These are phyloP conservation scores for Meloidogyne hapla DNA, from an alignment of 1,140 invertebrate genomes.

Conservation along the genomic window DNA sequence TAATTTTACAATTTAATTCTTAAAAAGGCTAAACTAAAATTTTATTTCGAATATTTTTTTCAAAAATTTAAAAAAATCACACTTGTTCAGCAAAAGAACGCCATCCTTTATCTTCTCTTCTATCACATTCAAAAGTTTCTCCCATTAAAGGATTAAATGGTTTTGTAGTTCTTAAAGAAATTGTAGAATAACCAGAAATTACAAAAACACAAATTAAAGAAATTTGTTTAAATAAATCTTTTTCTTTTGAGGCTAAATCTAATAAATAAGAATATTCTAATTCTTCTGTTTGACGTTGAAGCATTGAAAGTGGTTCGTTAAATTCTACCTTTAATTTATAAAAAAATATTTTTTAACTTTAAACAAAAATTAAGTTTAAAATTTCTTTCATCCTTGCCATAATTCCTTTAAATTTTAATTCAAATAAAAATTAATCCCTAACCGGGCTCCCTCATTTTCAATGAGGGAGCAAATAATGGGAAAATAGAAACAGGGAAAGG, in stretches of 20 bases:
- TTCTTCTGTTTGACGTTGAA: slow-evolving; percentile 93
- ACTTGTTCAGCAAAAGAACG: slow-evolving; percentile 82
- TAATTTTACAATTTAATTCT: too few species aligned
- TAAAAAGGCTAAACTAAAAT: too few species aligned
- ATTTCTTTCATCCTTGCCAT: too few species aligned
- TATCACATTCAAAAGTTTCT: slow-evolving; percentile 95
- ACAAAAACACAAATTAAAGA: slow-evolving; percentile 55
- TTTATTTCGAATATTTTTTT: neutral
- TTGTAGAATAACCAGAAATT: slow-evolving; percentile 91
- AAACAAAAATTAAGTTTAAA: too few species aligned
- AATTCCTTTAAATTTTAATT: too few species aligned
- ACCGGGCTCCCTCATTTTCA: too few species aligned
- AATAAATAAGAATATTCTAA: slow-evolving; percentile 91
- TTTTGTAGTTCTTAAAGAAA: slow-evolving; percentile 68
- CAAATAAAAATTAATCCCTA: too few species aligned
- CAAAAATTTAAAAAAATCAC: slow-evolving; percentile 4
- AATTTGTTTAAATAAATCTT: slow-evolving; percentile 82
- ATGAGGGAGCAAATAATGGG: neutral
- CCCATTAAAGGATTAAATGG: slow-evolving; percentile 73
- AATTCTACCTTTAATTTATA: slow-evolving; percentile 76
- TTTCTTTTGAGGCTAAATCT: slow-evolving; percentile 77
- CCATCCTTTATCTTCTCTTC: slow-evolving; percentile 91
- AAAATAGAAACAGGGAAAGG: neutral
- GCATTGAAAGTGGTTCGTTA: slow-evolving; percentile 94
- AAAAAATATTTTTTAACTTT: neutral